Evolutionary conservation across 1,140 invertebrate species (phyloP).

Genomic region (Copidosoma floridanum): DNA sequence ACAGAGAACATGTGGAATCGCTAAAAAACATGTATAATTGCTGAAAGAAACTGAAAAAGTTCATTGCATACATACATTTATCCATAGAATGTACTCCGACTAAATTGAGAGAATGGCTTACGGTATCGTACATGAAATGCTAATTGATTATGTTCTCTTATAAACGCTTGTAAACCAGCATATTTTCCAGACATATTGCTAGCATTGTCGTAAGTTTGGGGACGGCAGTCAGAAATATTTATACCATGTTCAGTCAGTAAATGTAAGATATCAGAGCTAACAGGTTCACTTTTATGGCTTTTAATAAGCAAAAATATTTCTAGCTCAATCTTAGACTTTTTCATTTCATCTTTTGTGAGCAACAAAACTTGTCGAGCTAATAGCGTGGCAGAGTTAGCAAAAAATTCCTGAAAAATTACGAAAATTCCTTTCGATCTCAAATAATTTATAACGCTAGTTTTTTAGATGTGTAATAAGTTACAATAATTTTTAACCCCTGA

Average conservation of each 20-base stretch:
- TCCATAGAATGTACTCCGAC: not conserved
- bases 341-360: too few relatives aligned
- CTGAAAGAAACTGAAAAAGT: not conserved
- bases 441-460: too few relatives aligned
- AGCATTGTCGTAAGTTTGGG: conserved; percentile 25
- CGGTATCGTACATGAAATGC: conserved; percentile 13
- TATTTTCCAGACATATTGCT: conserved; percentile 1
- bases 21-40: not conserved
- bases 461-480: too few relatives aligned
- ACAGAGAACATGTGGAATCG: not conserved
- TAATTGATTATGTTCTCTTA: conserved; percentile 15
- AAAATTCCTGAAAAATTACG: too few relatives aligned
- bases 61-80: not conserved
- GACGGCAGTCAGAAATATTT: not conserved
- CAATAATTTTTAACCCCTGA: too few relatives aligned
- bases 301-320: conserved; percentile 33
- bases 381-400: too few relatives aligned
- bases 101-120: not conserved
- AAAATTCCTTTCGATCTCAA: too few relatives aligned
- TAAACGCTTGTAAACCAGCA: not conserved
- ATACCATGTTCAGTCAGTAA: not conserved
- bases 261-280: conserved; percentile 17
- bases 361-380: too few relatives aligned
- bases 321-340: too few relatives aligned
- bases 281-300: conserved; percentile 32